These are phyloP conservation scores for Pachycephus smyrnensis DNA, from an alignment of 2,888 invertebrate species.

Conservation along the genomic window DNA sequence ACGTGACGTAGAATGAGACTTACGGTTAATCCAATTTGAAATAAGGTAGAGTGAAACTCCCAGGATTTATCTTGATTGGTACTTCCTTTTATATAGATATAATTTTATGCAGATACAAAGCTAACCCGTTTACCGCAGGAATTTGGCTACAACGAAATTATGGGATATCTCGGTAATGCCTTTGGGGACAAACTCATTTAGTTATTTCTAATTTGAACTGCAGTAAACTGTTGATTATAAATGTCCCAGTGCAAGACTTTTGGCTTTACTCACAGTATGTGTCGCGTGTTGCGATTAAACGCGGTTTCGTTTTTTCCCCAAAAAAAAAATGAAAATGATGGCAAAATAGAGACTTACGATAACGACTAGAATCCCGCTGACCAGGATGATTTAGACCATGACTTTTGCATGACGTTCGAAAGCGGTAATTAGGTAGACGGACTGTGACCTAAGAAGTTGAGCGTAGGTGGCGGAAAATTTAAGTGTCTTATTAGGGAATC, in stretches of 20 bases:
- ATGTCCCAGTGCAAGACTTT: too few species aligned
- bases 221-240: too few species aligned
- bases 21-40: conserved; percentile 9
- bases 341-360: background rate
- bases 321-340: background rate
- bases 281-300: background rate
- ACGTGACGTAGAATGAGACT: background rate
- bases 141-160: background rate
- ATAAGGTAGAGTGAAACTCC: background rate
- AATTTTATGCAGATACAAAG: background rate
- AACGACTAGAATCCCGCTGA: background rate
- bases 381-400: background rate
- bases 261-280: background rate
- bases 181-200: background rate
- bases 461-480: background rate
- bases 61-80: conserved; percentile 1
- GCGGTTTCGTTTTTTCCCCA: background rate
- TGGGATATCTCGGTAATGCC: background rate
- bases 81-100: background rate
- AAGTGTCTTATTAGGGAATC: background rate
- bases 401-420: background rate
- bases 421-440: background rate
- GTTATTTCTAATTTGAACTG: background rate
- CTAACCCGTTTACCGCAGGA: background rate
- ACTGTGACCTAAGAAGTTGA: background rate